These are phyloP conservation scores for Calephelis virginiensis DNA, from an alignment of 1,140 invertebrate genomes.

Conservation along the genomic window DNA sequence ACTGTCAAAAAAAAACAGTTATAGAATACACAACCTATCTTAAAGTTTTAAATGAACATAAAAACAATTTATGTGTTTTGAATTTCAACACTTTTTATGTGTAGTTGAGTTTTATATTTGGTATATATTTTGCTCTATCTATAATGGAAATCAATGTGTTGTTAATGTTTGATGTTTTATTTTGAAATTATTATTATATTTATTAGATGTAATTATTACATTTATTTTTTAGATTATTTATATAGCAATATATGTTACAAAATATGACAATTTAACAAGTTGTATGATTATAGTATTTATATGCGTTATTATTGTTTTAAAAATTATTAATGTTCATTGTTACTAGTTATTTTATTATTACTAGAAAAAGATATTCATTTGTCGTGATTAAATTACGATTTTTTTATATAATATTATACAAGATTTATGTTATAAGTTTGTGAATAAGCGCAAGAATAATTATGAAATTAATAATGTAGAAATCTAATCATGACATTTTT, in stretches of 20 bases:
- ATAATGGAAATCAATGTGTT: not conserved
- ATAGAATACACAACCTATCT: not conserved
- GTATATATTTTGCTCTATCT: not conserved
- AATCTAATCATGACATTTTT: constrained; percentile 17
- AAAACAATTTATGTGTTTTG: not conserved
- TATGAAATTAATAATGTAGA: constrained; percentile 21
- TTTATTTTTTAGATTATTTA: not conserved
- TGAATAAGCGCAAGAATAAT: not conserved
- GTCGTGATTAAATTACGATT: constrained; percentile 1
- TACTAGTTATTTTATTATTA: not conserved
- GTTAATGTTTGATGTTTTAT: not conserved
- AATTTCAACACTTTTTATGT: not conserved
- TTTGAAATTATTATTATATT: not conserved
- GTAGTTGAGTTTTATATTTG: not conserved
- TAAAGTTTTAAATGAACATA: not conserved
- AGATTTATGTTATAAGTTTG: not conserved
- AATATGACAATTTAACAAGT: too few species aligned
- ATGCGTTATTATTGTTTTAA: not conserved
- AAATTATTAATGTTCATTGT: not conserved
- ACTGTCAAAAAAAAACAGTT: constrained; percentile 1
- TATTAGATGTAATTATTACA: not conserved
- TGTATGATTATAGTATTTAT: not conserved
- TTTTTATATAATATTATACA: not conserved
- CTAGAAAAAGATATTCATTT: not conserved
- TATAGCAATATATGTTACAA: not conserved